These are phyloP conservation scores for Sander lucioperca DNA, from an alignment of 2,113 vertebrate genomes.

Conservation along the genomic window DNA sequence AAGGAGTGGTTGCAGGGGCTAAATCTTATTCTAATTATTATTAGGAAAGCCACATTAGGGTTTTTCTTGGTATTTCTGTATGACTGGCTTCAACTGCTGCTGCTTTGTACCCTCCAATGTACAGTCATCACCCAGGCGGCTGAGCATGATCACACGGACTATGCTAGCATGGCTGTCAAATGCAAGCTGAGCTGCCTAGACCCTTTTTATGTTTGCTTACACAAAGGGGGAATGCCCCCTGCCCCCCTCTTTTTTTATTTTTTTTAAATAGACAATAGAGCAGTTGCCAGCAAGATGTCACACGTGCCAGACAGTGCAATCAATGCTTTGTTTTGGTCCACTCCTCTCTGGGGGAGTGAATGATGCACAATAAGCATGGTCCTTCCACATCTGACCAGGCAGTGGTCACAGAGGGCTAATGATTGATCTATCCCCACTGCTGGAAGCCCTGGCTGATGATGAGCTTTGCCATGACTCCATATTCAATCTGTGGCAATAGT, in stretches of 20 bases:
- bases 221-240: constrained; percentile 30
- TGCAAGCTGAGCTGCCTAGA: constrained; percentile 45
- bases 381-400: constrained; percentile 13
- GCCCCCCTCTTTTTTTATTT: background rate
- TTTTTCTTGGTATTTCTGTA: background rate
- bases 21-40: too few species aligned
- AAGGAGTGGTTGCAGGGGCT: constrained; percentile 17
- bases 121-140: background rate
- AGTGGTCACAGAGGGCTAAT: constrained; percentile 9
- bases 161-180: constrained; percentile 31
- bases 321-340: constrained; percentile 62
- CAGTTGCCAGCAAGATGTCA: constrained; percentile 56
- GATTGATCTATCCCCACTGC: constrained; percentile 16
- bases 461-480: constrained; percentile 16
- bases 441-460: constrained; percentile 12
- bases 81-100: constrained; percentile 4
- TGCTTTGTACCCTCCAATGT: constrained; percentile 2
- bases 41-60: background rate
- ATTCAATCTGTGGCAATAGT: constrained; percentile 4
- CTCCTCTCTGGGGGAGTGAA: background rate
- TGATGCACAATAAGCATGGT: constrained; percentile 18
- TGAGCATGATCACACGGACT: constrained; percentile 30
- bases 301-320: constrained; percentile 61
- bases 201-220: constrained; percentile 53
- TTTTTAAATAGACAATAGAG: constrained; percentile 46